These are phyloP conservation scores for Athene noctua DNA, from an alignment of 2,113 vertebrate genomes.

Conservation along the genomic window DNA sequence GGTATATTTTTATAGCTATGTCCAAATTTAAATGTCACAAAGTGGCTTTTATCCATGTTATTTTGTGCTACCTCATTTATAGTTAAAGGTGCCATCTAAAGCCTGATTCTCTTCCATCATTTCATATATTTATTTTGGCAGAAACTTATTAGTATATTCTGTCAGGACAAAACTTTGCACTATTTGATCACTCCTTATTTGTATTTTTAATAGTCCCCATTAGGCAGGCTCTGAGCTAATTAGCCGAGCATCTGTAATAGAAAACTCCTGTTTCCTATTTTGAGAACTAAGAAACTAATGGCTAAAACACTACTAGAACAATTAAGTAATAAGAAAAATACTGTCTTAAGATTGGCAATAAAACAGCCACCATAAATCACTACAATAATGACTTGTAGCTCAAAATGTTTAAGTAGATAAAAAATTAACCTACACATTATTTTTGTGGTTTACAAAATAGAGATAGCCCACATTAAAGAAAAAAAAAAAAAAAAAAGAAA, in stretches of 20 bases:
- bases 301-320: constrained; percentile 73
- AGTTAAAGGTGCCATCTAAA: constrained; percentile 15
- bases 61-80: background rate
- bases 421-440: constrained; percentile 50
- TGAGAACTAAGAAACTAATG: constrained; percentile 78
- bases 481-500: background rate
- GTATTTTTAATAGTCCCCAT: constrained; percentile 80
- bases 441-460: constrained; percentile 13
- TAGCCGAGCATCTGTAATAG: constrained; percentile 77
- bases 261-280: constrained; percentile 76
- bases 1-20: background rate
- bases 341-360: constrained; percentile 69
- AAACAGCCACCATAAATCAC: constrained; percentile 74
- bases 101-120: background rate
- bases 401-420: constrained; percentile 65
- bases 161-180: constrained; percentile 76
- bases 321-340: constrained; percentile 82
- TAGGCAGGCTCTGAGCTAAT: constrained; percentile 79
- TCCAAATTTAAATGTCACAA: background rate
- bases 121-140: constrained; percentile 14
- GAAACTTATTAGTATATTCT: constrained; percentile 66
- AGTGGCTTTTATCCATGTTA: background rate
- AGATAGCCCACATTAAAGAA: background rate
- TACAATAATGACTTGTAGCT: constrained; percentile 64
- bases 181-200: constrained; percentile 80